These are phyloP conservation scores for Drosophila insularis DNA, from an alignment of 1,140 invertebrate species.

Conservation along the genomic window DNA sequence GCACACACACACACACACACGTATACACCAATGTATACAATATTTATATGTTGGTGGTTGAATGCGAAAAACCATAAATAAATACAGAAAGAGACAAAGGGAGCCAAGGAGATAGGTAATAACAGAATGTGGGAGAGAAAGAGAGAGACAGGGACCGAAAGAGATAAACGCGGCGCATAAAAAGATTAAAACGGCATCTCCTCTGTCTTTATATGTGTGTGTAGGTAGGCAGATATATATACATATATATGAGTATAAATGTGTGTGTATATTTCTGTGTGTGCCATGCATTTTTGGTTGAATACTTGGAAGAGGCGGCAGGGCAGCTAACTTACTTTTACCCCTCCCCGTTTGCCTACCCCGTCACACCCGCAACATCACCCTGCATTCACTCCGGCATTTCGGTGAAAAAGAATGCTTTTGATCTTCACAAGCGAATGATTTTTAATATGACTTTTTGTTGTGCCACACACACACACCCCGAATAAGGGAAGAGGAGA, in stretches of 20 bases:
- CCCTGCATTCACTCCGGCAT: slow-evolving; percentile 45
- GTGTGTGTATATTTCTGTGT: slow-evolving; percentile 26
- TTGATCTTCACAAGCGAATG: slow-evolving; percentile 82
- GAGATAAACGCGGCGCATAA: slow-evolving; percentile 44
- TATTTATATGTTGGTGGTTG: slow-evolving; percentile 28
- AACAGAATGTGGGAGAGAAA: not conserved
- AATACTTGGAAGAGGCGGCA: slow-evolving; percentile 57
- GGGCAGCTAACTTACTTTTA: slow-evolving; percentile 53
- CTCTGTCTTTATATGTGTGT: slow-evolving; percentile 34
- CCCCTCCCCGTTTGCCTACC: slow-evolving; percentile 1
- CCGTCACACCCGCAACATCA: slow-evolving; percentile 9
- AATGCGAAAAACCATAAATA: slow-evolving; percentile 38
- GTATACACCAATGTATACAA: slow-evolving; percentile 22
- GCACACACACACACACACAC: slow-evolving; percentile 36
- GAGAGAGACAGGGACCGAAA: slow-evolving; percentile 2
- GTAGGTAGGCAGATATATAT: slow-evolving; percentile 56
- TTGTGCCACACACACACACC: slow-evolving; percentile 14
- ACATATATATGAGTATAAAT: slow-evolving; percentile 1
- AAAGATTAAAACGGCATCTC: slow-evolving; percentile 41
- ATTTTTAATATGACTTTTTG: slow-evolving; percentile 81
- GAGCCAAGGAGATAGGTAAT: not conserved
- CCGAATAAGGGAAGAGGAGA: not conserved
- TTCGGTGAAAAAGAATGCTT: slow-evolving; percentile 81
- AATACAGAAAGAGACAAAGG: slow-evolving; percentile 10
- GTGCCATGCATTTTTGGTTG: slow-evolving; percentile 69